Conservation (phyloP, 2,797 vertebrate genomes). For the Sebastes aleutianus region DNA sequence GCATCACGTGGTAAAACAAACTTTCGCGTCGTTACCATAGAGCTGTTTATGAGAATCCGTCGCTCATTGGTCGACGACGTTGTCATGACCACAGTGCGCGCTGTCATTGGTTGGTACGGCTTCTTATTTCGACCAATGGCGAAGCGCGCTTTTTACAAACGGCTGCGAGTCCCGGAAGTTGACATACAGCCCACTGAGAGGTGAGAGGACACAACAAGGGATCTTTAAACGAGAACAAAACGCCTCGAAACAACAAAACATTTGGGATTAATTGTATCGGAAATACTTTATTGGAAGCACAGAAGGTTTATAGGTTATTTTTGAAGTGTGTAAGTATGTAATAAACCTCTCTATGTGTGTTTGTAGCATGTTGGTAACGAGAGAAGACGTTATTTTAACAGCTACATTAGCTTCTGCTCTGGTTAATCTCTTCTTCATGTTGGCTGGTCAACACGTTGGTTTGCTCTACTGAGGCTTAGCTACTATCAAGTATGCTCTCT, state of each 20-base stretch:
- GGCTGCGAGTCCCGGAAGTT: conserved; percentile 74
- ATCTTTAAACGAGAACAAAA: conserved; percentile 49
- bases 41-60: conserved; percentile 67
- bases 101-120: conserved; percentile 61
- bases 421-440: background rate
- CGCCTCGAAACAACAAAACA: background rate
- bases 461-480: background rate
- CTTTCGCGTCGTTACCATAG: conserved; percentile 73
- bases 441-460: background rate
- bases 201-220: conserved; percentile 14
- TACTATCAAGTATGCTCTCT: background rate
- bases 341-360: background rate
- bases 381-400: background rate
- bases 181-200: conserved; percentile 24
- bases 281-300: background rate
- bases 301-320: background rate
- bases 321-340: conserved; percentile 11
- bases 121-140: conserved; percentile 69
- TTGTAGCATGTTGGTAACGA: conserved; percentile 12
- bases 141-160: conserved; percentile 81
- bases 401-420: background rate
- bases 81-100: background rate
- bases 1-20: conserved; percentile 55
- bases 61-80: conserved; percentile 61
- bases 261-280: background rate